Base-by-base conservation (phyloP, 2,797 vertebrate genomes). In the Distichodus sexfasciatus region DNA sequence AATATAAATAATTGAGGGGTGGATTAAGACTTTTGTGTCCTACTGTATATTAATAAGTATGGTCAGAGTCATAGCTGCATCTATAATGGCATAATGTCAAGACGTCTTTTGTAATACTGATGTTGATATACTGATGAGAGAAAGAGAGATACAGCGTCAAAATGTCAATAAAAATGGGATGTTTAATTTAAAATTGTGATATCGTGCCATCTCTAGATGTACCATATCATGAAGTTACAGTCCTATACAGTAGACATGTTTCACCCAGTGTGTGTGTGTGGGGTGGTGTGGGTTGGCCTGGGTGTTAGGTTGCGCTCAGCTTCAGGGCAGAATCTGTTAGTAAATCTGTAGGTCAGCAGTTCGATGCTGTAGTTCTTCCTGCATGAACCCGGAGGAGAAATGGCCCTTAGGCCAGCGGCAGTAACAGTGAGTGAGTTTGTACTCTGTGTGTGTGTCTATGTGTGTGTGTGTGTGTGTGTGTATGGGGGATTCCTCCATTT, bases 201-300 rank as follows among this genome's bases (percentile, higher is more conserved):
- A n/a, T n/a, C n/a, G n/a, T n/a, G n/a, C n/a, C n/a, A n/a, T n/a
- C n/a, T n/a, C n/a, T n/a, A n/a, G n/a, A n/a, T n/a, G n/a, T n/a
- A n/a, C n/a, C n/a, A n/a, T n/a, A n/a, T n/a, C n/a, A n/a, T n/a
- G n/a, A n/a, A n/a, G n/a, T n/a, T n/a, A n/a, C n/a, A n/a, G n/a
- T 4, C 9, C 31, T 33, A 9, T 33, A 33, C 2, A 47, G 6
- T 47, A 28, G 77, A 75, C 84, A 77, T 81, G 79, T 72, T 3
- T 47, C 26, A 35, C 4, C 36, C 29, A n/a, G 28, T 38, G n/a
- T 62, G 47, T 15, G 11, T 51, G 59, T 48, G 35, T 65, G 17
- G 12, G 5, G 35, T 36, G 47, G 50, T 59, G 69, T 51, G 12
- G 64, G 68, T 71, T 36, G 60, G 50, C 48, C 51, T 15, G 69